Base-by-base conservation (phyloP, 2,797 vertebrate genomes). In the Diplodus puntazzo region DNA sequence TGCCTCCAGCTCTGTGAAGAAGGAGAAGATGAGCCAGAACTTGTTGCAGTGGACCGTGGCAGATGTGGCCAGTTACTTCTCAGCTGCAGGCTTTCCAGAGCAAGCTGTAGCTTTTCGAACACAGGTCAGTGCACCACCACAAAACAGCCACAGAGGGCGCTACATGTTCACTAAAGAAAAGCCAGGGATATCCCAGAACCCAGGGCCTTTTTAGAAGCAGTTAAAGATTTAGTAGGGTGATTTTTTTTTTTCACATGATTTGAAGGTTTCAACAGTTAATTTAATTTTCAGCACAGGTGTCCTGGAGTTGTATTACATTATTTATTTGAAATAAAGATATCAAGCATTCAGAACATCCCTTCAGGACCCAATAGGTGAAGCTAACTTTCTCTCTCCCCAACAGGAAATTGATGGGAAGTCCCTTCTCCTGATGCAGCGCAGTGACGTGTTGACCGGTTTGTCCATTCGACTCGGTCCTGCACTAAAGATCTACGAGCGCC, bases 371-470 rank as follows among this genome's bases (percentile, higher is more conserved):
- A 48, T 20, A 20, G 59, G 54, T 30, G 59, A 57, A 80, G 27
- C 11, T 23, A 25, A 46, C 58, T 48, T 55, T 77, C 11, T 69
- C 16, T 75, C 27, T 73, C 43, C 30, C 54, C 45, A 27, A 70
- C 93, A 97, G 97, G 97, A 97, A 93, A 97, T 97, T 42, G 97
- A 97, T 62, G 97, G 97, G 66, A 97, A 97, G 90, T 97, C 97
- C 50, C 92, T 98, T 70, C 95, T 98, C 85, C 93, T 98, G 30
- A 98, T 98, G 97, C 97, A 97, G 82, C 96, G 97, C 73, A 96
- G 96, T 0, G 97, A 98, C 11, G 97, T 98, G 75, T 87, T 98
- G 87, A 98, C 97, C 0, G 97, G 97, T 55, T 85, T 98, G 80
- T 97, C 97, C 1, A 98, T 98, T 91, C 96, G 96, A 83, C 96